Evolutionary conservation across 2,888 invertebrate species (phyloP).

Genomic region (Nymphalis polychloros): DNA sequence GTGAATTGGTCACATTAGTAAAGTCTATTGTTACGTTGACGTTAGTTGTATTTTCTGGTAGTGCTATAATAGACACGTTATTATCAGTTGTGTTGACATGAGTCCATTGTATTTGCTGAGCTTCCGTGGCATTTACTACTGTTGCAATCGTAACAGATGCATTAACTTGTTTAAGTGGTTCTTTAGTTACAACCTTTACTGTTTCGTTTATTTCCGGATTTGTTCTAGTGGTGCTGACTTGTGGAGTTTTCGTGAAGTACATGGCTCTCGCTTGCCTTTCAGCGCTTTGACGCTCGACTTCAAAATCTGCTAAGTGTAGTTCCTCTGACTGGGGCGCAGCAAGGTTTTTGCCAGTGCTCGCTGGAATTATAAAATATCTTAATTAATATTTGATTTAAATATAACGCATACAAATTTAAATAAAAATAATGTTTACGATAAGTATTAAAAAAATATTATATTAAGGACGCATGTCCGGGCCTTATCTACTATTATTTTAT

Average conservation of each 20-base stretch:
- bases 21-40: constrained; percentile 47
- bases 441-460: too few species aligned
- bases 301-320: constrained; percentile 54
- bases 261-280: constrained; percentile 67
- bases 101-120: constrained; percentile 62
- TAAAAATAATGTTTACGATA: too few species aligned
- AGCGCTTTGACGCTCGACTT: constrained; percentile 49
- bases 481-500: too few species aligned
- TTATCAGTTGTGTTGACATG: constrained; percentile 51
- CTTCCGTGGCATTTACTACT: constrained; percentile 45
- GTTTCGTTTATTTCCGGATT: constrained; percentile 49
- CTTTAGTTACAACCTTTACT: constrained; percentile 47
- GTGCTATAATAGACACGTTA: constrained; percentile 43
- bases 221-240: constrained; percentile 45
- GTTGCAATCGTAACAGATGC: constrained; percentile 36
- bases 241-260: constrained; percentile 67
- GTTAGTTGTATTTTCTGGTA: constrained; percentile 51
- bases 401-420: not conserved
- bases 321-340: constrained; percentile 71
- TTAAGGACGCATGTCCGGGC: too few species aligned
- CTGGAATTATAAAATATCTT: constrained; percentile 51
- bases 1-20: constrained; percentile 57
- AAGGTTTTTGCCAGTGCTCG: constrained; percentile 54
- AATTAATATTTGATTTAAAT: not conserved
- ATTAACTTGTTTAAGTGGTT: constrained; percentile 42